Conservation (phyloP, 1,140 invertebrate genomes). For the Coptotermes formosanus region DNA sequence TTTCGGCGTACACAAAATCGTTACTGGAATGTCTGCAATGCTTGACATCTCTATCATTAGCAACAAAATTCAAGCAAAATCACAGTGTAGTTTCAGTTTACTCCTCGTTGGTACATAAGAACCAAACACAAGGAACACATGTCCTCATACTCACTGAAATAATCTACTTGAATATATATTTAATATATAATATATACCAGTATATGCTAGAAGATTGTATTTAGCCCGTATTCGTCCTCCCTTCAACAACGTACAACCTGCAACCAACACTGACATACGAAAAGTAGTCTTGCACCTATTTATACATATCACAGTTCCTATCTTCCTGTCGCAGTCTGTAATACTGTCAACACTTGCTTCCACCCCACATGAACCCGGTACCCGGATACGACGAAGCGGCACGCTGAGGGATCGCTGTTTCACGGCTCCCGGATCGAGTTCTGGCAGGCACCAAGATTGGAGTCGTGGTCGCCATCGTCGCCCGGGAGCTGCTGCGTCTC, state of each 20-base stretch:
- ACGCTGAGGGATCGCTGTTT: neutral
- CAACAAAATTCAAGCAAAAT: too few species aligned
- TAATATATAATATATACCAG: too few species aligned
- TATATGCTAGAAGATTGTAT: neutral
- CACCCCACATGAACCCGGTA: conserved; percentile 1
- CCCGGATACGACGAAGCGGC: conserved; percentile 21
- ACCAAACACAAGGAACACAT: too few species aligned
- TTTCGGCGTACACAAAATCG: neutral
- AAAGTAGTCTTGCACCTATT: neutral
- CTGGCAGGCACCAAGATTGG: conserved; percentile 1
- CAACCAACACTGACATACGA: too few species aligned
- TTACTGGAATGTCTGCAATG: neutral
- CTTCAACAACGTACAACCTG: too few species aligned
- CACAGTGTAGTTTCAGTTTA: too few species aligned
- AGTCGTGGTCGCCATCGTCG: neutral
- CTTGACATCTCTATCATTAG: neutral
- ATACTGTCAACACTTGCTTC: conserved; percentile 2
- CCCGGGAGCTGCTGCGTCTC: neutral
- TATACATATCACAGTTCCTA: neutral
- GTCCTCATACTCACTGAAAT: too few species aligned
- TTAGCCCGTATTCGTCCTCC: neutral
- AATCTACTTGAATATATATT: too few species aligned
- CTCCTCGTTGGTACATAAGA: too few species aligned
- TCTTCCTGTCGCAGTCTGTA: neutral
- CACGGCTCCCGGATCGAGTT: conserved; percentile 5